Evolutionary conservation across 2,113 vertebrate genomes (phyloP).

Genomic region (Gallinago media): DNA sequence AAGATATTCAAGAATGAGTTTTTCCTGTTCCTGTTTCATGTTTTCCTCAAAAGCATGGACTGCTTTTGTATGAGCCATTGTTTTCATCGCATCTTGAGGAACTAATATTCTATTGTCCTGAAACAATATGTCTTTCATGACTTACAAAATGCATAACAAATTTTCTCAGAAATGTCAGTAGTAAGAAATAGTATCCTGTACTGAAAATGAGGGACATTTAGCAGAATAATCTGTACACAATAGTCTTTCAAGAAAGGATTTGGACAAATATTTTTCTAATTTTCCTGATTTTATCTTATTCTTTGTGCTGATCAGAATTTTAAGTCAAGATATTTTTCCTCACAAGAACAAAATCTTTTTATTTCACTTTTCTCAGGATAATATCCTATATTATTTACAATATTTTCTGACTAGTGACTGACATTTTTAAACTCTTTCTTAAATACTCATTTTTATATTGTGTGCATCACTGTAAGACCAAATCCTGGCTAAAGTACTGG

Average conservation of each 20-base stretch:
- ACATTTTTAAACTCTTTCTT: not conserved
- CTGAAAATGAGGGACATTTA: not conserved
- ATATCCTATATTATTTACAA: not conserved
- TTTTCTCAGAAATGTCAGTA: not conserved
- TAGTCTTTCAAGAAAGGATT: not conserved
- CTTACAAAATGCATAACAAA: not conserved
- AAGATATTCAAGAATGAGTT: not conserved
- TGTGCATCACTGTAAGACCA: not conserved
- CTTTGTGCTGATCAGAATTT: not conserved
- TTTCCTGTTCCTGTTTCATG: not conserved
- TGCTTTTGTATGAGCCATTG: not conserved
- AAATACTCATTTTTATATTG: not conserved
- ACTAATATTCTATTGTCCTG: not conserved
- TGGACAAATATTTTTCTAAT: not conserved
- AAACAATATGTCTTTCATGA: not conserved
- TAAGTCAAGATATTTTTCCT: not conserved
- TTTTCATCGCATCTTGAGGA: slow-evolving; percentile 21
- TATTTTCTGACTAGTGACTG: not conserved
- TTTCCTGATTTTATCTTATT: not conserved
- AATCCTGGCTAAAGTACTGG: not conserved
- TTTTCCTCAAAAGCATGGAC: not conserved
- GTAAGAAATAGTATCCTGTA: not conserved
- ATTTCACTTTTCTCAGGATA: not conserved
- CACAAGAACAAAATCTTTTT: not conserved
- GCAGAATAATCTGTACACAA: not conserved